phyloP scores from a whole-genome alignment of 2,797 vertebrate genomes.

The Hippopotamyrus pictus region DNA sequence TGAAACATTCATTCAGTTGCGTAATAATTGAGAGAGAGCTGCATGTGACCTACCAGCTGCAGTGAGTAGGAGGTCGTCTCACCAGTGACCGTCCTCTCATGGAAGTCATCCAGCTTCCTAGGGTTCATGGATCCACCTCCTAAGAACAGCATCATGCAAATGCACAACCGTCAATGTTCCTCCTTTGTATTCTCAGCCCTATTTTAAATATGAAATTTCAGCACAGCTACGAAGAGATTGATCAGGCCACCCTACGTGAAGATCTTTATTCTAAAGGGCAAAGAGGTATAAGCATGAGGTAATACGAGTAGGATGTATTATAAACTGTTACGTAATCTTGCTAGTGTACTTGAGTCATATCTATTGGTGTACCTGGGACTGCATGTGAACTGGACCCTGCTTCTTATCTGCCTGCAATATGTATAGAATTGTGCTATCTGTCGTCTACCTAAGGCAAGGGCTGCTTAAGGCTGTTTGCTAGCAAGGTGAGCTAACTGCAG shows the following conservation, averaged over 20 bases:
- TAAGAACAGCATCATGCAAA: conserved; percentile 43
- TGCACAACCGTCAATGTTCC: neutral
- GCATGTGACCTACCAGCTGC: conserved; percentile 48
- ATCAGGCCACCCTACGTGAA: neutral
- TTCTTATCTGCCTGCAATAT: neutral
- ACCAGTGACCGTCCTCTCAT: conserved; percentile 51
- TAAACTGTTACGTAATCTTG: neutral
- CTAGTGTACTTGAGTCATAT: neutral
- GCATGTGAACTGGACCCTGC: neutral
- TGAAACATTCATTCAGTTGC: neutral
- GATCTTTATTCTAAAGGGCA: neutral
- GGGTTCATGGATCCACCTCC: conserved; percentile 55
- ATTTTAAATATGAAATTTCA: neutral
- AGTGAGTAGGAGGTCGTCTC: conserved; percentile 41
- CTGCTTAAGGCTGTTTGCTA: neutral
- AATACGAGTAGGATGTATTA: neutral
- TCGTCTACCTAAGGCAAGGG: neutral
- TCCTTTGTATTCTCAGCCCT: neutral
- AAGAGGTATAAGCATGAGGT: neutral
- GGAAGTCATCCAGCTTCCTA: conserved; percentile 58
- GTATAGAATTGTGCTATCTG: neutral
- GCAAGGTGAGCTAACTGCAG: neutral
- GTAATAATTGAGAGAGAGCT: neutral
- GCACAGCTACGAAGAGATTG: neutral
- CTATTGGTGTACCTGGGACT: neutral